phyloP scores from a whole-genome alignment of 2,113 vertebrate genomes.

The Perognathus longimembris region DNA sequence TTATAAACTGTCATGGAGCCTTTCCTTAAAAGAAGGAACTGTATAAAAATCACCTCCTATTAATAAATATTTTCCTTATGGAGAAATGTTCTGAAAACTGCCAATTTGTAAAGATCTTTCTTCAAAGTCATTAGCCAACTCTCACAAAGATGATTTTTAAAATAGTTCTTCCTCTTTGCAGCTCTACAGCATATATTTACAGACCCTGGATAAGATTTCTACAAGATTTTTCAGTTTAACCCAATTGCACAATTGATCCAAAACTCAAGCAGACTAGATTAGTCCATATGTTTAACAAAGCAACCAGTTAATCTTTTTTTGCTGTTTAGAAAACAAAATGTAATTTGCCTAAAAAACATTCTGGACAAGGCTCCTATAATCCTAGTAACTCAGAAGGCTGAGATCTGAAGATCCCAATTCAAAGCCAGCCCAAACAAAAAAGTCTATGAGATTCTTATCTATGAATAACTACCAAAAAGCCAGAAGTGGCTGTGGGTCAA shows the following conservation, averaged over 20 bases:
- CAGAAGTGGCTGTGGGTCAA: too few relatives aligned
- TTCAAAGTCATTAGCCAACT: not conserved
- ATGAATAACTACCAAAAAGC: too few relatives aligned
- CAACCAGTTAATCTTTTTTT: not conserved
- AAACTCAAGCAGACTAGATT: not conserved
- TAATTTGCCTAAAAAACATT: not conserved
- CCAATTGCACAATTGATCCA: conserved; percentile 22
- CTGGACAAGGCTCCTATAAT: too few relatives aligned
- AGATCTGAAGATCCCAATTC: too few relatives aligned
- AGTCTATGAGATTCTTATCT: too few relatives aligned
- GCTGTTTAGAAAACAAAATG: conserved; percentile 32
- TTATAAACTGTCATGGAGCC: not conserved
- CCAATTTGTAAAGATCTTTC: conserved; percentile 21
- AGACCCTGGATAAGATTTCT: not conserved
- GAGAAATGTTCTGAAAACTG: not conserved
- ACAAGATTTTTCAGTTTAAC: conserved; percentile 17
- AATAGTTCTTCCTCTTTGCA: not conserved
- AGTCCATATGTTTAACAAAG: not conserved
- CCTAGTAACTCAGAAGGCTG: too few relatives aligned
- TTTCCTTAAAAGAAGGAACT: conserved; percentile 32
- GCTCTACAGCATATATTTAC: not conserved
- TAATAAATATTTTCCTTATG: not conserved
- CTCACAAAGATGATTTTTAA: conserved; percentile 24
- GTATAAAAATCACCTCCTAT: conserved; percentile 13
- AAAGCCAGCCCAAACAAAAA: too few relatives aligned